Conservation (phyloP, 2,888 invertebrate genomes). For the Auanema sp. region DNA sequence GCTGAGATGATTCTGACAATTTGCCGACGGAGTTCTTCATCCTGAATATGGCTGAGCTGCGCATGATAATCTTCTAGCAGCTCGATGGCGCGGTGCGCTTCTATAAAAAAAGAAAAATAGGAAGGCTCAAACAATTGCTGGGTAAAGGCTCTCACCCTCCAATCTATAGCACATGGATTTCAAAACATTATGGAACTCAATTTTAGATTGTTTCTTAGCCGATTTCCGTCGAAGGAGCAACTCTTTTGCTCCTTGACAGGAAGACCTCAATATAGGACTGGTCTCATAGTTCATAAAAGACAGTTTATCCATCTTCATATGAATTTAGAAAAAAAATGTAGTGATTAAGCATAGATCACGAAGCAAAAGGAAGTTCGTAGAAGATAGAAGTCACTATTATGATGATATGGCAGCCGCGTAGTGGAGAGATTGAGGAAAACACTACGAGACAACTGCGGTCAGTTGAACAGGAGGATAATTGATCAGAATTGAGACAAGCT, state of each 20-base stretch:
- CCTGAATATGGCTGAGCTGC: constrained; percentile 85
- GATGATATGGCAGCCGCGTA: not conserved
- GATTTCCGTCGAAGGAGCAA: not conserved
- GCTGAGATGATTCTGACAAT: constrained; percentile 96
- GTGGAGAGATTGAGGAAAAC: not conserved
- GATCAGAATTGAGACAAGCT: not conserved
- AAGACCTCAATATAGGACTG: constrained; percentile 14
- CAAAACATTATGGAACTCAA: constrained; percentile 15
- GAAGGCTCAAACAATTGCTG: not conserved
- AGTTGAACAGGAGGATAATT: not conserved
- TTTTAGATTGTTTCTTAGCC: not conserved
- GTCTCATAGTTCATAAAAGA: not conserved
- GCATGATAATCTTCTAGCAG: constrained; percentile 96
- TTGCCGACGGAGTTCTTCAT: constrained; percentile 88
- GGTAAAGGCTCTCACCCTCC: constrained; percentile 15
- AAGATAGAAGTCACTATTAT: too few relatives aligned
- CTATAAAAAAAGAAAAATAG: constrained; percentile 64
- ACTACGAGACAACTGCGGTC: not conserved
- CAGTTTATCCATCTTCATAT: constrained; percentile 9
- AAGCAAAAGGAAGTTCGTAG: too few relatives aligned
- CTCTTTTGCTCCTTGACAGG: constrained; percentile 8
- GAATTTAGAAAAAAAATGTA: not conserved
- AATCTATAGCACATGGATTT: constrained; percentile 19
- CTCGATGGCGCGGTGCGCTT: constrained; percentile 96
- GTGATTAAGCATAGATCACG: too few relatives aligned